Evolutionary conservation across 2,113 vertebrate species (phyloP).

Genomic region (Gambusia holbrooki): DNA sequence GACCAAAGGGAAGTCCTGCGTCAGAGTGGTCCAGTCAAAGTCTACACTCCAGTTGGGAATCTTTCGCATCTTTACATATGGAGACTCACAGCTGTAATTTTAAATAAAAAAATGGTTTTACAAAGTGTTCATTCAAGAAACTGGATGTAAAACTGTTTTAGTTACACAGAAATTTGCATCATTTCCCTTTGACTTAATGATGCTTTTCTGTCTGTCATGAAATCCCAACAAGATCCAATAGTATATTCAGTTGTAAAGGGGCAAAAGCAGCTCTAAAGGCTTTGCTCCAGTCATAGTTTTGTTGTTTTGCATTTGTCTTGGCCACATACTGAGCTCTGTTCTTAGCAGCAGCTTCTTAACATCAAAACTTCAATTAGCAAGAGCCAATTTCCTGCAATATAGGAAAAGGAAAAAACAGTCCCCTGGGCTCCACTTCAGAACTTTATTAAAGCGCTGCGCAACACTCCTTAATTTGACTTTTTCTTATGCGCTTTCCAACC

Average conservation of each 20-base stretch:
- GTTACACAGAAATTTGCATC: too few relatives aligned
- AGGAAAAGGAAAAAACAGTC: slow-evolving; percentile 16
- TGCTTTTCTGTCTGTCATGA: too few relatives aligned
- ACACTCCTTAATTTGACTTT: slow-evolving; percentile 47
- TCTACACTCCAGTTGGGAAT: too few relatives aligned
- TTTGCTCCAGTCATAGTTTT: background rate
- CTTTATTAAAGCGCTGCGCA: slow-evolving; percentile 45
- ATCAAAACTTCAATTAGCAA: slow-evolving; percentile 49
- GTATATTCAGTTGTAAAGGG: background rate
- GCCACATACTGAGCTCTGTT: slow-evolving; percentile 12
- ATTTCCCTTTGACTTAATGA: too few relatives aligned
- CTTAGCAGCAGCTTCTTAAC: slow-evolving; percentile 36
- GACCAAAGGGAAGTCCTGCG: too few relatives aligned
- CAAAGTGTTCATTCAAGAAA: too few relatives aligned
- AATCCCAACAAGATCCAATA: too few relatives aligned
- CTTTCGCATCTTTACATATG: too few relatives aligned
- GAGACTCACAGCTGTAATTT: too few relatives aligned
- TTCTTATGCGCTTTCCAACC: slow-evolving; percentile 38
- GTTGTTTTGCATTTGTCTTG: background rate
- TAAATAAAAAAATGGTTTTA: too few relatives aligned
- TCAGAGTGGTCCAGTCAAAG: too few relatives aligned
- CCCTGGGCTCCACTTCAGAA: slow-evolving; percentile 46
- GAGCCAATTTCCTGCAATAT: slow-evolving; percentile 50
- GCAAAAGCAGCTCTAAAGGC: slow-evolving; percentile 5
- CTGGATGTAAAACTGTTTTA: too few relatives aligned